Percentiles rank a stretch among this genome's conserved stretches.
Conservation (phyloP, 2,797 vertebrate genomes). For the Coreius guichenoti region DNA sequence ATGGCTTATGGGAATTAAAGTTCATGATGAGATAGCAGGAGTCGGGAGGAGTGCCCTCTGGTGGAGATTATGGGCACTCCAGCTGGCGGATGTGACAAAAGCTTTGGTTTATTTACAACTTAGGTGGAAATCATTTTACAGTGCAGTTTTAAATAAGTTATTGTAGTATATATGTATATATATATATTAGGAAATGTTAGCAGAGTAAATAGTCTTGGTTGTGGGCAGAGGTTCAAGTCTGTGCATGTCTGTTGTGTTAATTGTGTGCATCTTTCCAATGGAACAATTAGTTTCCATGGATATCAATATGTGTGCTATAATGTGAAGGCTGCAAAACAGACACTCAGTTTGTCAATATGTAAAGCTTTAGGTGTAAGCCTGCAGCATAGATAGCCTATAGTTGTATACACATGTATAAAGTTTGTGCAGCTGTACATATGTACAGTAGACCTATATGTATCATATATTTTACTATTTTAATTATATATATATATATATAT, state of each 20-base stretch:
- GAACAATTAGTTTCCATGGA: conserved; percentile 66
- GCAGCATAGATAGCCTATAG: neutral
- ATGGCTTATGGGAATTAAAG: no score
- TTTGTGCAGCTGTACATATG: no score
- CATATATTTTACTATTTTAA: neutral
- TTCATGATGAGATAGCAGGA: no score
- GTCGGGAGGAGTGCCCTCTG: no score
- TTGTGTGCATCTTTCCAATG: conserved; percentile 30
- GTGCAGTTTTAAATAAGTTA: no score
- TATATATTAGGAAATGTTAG: neutral
- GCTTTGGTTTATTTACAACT: no score
- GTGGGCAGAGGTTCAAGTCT: conserved; percentile 10
- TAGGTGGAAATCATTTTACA: no score
- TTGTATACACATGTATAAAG: neutral
- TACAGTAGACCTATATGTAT: neutral
- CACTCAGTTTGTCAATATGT: no score
- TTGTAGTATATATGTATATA: neutral
- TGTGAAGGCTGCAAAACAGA: neutral
- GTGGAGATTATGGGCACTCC: no score
- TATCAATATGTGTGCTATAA: conserved; percentile 45
- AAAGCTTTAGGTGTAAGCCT: neutral
- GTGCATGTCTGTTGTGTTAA: conserved; percentile 7
- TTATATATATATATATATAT: no score
- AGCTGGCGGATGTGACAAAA: no score
- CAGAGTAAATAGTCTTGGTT: neutral